Evolutionary conservation across 1,140 invertebrate genomes (phyloP).

Genomic region (Drosophila mauritiana): DNA sequence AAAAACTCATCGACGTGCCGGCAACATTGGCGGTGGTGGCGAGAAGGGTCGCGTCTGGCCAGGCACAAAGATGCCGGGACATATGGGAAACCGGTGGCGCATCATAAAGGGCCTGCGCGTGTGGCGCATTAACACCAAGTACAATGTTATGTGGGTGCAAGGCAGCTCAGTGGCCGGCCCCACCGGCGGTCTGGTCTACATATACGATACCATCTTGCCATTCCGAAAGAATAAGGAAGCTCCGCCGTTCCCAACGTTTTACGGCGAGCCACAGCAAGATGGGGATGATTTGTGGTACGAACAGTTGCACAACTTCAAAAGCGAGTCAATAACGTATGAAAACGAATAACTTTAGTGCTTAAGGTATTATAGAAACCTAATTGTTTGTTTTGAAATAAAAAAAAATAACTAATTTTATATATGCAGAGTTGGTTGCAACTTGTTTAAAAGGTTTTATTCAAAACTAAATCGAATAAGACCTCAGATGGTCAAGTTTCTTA

Average conservation of each 20-base stretch:
- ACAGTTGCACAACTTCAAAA: slow-evolving; percentile 76
- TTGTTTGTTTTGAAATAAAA: slow-evolving; percentile 31
- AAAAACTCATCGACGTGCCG: slow-evolving; percentile 96
- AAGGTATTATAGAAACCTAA: slow-evolving; percentile 8
- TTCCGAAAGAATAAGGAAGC: slow-evolving; percentile 86
- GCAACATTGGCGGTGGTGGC: slow-evolving; percentile 94
- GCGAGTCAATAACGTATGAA: slow-evolving; percentile 73
- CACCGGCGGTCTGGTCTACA: slow-evolving; percentile 91
- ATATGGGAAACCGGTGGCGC: slow-evolving; percentile 96
- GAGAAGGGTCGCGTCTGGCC: slow-evolving; percentile 95
- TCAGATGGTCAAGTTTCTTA: not conserved
- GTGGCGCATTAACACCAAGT: slow-evolving; percentile 95
- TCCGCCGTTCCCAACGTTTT: slow-evolving; percentile 93
- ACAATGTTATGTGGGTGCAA: slow-evolving; percentile 95
- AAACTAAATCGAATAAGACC: no score
- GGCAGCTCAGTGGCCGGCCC: slow-evolving; percentile 93
- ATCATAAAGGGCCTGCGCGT: slow-evolving; percentile 91
- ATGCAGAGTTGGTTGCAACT: not conserved
- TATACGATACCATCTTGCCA: slow-evolving; percentile 92
- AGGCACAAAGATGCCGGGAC: slow-evolving; percentile 98
- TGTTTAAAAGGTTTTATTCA: no score
- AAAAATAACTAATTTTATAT: slow-evolving; percentile 7
- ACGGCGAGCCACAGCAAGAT: slow-evolving; percentile 85
- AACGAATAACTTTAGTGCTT: slow-evolving; percentile 50
- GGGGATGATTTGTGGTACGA: slow-evolving; percentile 84